Evolutionary conservation across 23 tunicate genomes (phyloP).

Genomic region (Trididemnum miniatum): DNA sequence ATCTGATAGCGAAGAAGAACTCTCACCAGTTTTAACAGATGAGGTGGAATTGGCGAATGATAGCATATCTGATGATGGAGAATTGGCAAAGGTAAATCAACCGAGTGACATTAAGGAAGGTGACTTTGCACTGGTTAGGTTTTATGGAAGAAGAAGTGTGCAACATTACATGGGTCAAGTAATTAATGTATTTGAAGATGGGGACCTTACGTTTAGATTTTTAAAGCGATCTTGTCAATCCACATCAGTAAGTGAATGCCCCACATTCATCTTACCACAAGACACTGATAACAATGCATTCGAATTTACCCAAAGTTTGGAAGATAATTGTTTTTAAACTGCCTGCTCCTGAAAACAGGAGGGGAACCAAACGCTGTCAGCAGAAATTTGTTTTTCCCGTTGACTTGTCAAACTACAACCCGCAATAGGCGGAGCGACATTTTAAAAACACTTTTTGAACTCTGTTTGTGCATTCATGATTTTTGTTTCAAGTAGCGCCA

Average conservation of each 20-base stretch:
- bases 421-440: not conserved
- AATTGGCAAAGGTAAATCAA: not conserved
- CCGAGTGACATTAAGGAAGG: not conserved
- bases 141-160: not conserved
- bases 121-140: not conserved
- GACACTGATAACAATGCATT: not conserved
- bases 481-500: not conserved
- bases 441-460: not conserved
- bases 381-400: not conserved
- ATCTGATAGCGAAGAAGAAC: not conserved
- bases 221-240: not conserved
- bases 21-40: not conserved
- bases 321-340: not conserved
- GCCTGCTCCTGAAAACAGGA: not conserved
- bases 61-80: not conserved
- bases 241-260: not conserved
- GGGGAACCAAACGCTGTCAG: not conserved
- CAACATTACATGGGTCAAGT: not conserved
- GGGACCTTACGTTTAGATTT: not conserved
- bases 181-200: not conserved
- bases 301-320: not conserved
- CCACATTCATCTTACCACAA: not conserved
- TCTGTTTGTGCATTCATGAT: not conserved
- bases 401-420: not conserved
- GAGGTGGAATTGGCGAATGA: not conserved